Evolutionary conservation across 2,113 vertebrate species (phyloP), one percentile per base, ranked within the genome.

Genomic region (Ailuropoda melanoleuca): DNA sequence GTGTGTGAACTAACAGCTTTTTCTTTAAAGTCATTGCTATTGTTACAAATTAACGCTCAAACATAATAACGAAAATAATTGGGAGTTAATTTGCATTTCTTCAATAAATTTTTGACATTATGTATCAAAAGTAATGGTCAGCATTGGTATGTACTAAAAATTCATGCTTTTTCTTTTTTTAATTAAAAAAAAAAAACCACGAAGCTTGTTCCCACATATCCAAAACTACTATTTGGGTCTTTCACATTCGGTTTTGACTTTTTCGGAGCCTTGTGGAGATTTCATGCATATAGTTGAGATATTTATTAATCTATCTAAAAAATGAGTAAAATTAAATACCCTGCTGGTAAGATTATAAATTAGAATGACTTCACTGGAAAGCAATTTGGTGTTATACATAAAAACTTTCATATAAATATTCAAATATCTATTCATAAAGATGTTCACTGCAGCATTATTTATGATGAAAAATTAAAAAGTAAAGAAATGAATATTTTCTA

Each of bases 331-430:
- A 92, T 90, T 95, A 91, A 78, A 88, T 18, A 80, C 1, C 8
- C 39, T 74, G 11, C 24, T 74, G 8, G 39, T 66, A 88, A 46
- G 31, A 74, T 48, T 66, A 56, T 53, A 88, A 92, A 78, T 88
- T 74, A 80, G 23, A 95, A 95, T 93, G 60, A 62, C 31, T 75
- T 90, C 21, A 90, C 37, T 88, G 11, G 34, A 93, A 97, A 95
- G 50, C 70, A 96, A 88, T 70, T 77, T 92, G 31, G 29, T 84
- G 37, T 78, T 88, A 70, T 15, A 92, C 15, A 80, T 64, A 48
- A 75, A 96, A 81, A 15, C 21, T 14, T 78, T 88, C 50, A 29
- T 46, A 74, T 80, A 78, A 80, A 84, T 55, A 94, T 29, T 56
- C 18, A 89, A 94, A 85, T 12, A 64, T 62, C 31, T 75, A 37